These are phyloP conservation scores for Sebastes cheni DNA, from an alignment of 2,797 vertebrate genomes.

Conservation along the genomic window DNA sequence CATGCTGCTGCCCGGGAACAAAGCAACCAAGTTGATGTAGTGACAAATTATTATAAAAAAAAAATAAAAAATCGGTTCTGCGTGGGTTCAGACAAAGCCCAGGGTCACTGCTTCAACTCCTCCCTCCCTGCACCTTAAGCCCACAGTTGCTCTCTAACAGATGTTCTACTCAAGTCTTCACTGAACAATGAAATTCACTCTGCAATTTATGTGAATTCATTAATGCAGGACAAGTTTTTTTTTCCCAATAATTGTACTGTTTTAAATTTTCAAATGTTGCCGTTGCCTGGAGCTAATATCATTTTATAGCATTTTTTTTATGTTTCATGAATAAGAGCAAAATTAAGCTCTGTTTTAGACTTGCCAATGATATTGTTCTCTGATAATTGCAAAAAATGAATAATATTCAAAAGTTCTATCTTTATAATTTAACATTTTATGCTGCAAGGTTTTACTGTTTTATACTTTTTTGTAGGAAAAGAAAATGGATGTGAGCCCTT, in stretches of 20 bases:
- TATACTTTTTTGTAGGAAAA: background rate
- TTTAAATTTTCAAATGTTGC: background rate
- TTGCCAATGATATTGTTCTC: background rate
- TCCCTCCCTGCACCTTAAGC: background rate
- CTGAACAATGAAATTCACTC: background rate
- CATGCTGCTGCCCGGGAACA: slow-evolving; percentile 15
- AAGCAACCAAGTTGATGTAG: slow-evolving; percentile 7
- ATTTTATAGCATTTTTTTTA: background rate
- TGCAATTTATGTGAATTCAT: background rate
- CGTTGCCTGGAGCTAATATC: background rate
- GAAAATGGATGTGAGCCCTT: background rate
- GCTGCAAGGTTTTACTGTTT: background rate
- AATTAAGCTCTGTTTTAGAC: background rate
- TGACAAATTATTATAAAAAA: slow-evolving; percentile 34
- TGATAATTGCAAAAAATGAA: background rate
- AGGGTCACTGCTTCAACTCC: slow-evolving; percentile 22
- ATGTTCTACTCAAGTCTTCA: background rate
- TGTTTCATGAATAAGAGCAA: background rate
- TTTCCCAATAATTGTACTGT: background rate
- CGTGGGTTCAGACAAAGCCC: slow-evolving; percentile 30
- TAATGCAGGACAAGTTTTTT: background rate
- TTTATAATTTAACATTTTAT: background rate
- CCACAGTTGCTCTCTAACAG: background rate
- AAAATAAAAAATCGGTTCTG: slow-evolving; percentile 6
- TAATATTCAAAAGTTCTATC: background rate